Evolutionary conservation across 1,140 invertebrate genomes (phyloP), one percentile per base, ranked within the genome.

Genomic region (Anastrepha ludens): DNA sequence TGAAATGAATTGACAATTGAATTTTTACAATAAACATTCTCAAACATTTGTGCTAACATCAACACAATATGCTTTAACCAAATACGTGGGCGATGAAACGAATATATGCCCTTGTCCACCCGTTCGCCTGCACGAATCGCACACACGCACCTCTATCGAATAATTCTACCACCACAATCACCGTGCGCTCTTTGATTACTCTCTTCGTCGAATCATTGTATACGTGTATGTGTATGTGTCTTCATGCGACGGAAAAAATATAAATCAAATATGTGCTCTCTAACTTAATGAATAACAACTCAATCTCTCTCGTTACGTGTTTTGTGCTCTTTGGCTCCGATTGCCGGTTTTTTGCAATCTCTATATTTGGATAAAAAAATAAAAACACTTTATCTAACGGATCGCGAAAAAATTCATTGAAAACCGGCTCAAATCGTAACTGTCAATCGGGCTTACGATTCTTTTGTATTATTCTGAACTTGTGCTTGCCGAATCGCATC

Each of bases 161-260:
- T 87, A 50, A 55, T 50, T 87, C 60, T 29, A 47, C 59, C 20
- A 87, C 55, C 59, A 6, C 81, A 15, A n/a, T 39, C 13, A 59
- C 39, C 29, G 50, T 39, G 3, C 41, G 11, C 59, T 62, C 74
- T 87, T 85, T 64, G 17, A 1, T 85, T 8, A 55, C 15, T 59
- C 64, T 70, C 78, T 87, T 87, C 86, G 39, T 29, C 55, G 11
- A 81, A 64, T 87, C 15, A 9, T 58, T 59, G 67, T 59, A 60
- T 47, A 20, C 44, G 17, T 59, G 67, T 59, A 47, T 47, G 44
- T 60, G 17, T 74, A 15, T 29, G 29, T 17, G 60, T 4, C 13
- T 17, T 1, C 8, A 5, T 62, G 60, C 29, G n/a, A 17, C 60
- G 60, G 17, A 62, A 62, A 62, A 62, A 62, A 58, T 58, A 8